Evolutionary conservation across 2,888 invertebrate species (phyloP), one percentile per base, ranked within the genome.

Genomic region (Hemaris fuciformis): DNA sequence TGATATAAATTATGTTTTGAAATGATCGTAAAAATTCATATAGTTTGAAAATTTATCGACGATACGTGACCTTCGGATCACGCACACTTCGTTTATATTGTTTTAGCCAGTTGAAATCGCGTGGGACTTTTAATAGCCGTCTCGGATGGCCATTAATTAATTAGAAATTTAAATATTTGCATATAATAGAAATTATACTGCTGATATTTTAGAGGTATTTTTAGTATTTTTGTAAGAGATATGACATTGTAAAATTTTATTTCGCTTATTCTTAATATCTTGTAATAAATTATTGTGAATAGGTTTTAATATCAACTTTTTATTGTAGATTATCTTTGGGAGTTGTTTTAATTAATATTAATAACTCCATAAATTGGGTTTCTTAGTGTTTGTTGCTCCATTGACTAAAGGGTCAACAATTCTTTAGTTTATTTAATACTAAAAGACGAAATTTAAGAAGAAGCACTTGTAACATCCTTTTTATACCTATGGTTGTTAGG

Each of bases 1-100:
- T 59, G 46, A 46, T 34, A 45, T 46, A 15, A 46, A 59, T 27
- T 20, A n/a, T n/a, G n/a, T n/a, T 20, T 10, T 56, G 6, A 27
- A 59, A 13, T 13, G 15, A n/a, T 48, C 38, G 22, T 59, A 59
- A 38, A 59, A 59, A 46, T 31, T 25, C 7, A 59, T n/a, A 23
- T 18, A 20, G 23, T 3, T 23, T 23, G 23, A 34, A 23, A 22
- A 38, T 59, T 59, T 59, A 48, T 38, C 18, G 34, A 8, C 13
- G n/a, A 22, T 22, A 46, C 46, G 46, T 59, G 38, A 48, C 45
- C 34, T 46, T 18, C n/a, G 3, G 10, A 27, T 42, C 38, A 15
- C 10, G 13, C 22, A 56, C 10, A 31, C 31, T 45, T 27, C 22
- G 34, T 20, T n/a, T 23, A 31, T 59, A 45, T 31, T 38, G 38